Evolutionary conservation across 1,140 invertebrate genomes (phyloP).

Genomic region (Leguminivora glycinivorella): DNA sequence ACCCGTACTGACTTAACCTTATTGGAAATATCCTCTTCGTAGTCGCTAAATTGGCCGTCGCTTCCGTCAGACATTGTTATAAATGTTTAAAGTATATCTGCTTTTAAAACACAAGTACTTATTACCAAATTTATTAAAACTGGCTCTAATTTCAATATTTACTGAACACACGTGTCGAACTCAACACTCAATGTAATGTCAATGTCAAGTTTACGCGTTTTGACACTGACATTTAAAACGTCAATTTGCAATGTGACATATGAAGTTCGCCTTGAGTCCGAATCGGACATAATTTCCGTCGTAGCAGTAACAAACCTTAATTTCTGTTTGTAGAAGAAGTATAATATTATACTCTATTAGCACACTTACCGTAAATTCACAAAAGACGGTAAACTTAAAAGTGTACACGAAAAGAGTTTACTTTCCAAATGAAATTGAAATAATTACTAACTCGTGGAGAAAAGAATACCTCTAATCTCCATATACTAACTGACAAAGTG

Average conservation of each 20-base stretch:
- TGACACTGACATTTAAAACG: slow-evolving; percentile 2
- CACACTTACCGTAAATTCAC: no score
- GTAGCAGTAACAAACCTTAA: no score
- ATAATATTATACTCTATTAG: no score
- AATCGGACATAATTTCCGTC: background rate
- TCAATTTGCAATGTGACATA: background rate
- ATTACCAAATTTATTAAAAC: background rate
- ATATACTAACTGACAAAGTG: no score
- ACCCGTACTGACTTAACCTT: slow-evolving; percentile 69
- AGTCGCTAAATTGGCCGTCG: slow-evolving; percentile 67
- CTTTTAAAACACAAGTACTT: background rate
- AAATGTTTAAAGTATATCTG: background rate
- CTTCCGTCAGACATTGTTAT: slow-evolving; percentile 44
- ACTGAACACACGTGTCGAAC: background rate
- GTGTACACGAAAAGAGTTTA: no score
- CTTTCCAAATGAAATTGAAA: no score
- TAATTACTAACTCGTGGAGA: no score
- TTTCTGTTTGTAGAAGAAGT: no score
- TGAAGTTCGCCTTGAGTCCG: background rate
- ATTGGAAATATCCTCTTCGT: slow-evolving; percentile 59
- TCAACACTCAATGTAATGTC: background rate
- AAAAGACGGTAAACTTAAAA: no score
- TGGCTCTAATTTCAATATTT: background rate
- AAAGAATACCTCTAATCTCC: no score
- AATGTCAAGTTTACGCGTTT: background rate